Evolutionary conservation across 2,113 vertebrate genomes (phyloP), one percentile per base, ranked within the genome.

Genomic region (Nothocercus julius): DNA sequence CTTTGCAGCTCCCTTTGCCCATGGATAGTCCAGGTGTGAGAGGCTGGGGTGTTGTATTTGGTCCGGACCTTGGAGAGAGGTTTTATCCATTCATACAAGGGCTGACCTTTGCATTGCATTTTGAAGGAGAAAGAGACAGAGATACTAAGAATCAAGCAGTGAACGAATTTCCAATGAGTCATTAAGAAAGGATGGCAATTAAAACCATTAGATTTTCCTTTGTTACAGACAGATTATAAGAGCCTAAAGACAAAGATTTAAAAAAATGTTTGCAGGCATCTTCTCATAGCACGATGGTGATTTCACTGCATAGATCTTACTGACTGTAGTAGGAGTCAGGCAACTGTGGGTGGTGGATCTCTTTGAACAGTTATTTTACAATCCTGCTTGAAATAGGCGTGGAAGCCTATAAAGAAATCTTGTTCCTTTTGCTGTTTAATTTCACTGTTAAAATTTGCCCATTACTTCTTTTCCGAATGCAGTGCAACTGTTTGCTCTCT

Each of bases 291-390:
- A 24, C 36, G 36, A 28, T 47, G 40, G 49, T 66, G 30, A 40
- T 54, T 90, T 69, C 77, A 27, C 54, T 85, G 28, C 53, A 38
- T 4, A 74, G 67, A 67, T 81, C 73, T 77, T 59, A 73, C 51
- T 69, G 54, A 87, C 49, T 87, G 11, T 70, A 66, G 27, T 28
- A 38, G 70, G 61, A 95, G 80, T 62, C 88, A 86, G 89, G 84
- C 79, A 95, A 0, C 54, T 85, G 51, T 91, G 69, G 44, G 47
- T 22, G 51, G 34, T 47, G 87, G 38, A 95, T 83, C 40, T 74
- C 51, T 97, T 93, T 75, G 70, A 86, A 92, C 28, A 40, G 61
- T 80, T 80, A 87, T 56, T 96, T 92, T 77, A 80, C 34, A 69
- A n/a, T 73, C 36, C 89, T 34, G 91, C 89, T 88, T 94, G 89